phyloP scores from a whole-genome alignment of 2,113 vertebrate species.

The Sturnira hondurensis region DNA sequence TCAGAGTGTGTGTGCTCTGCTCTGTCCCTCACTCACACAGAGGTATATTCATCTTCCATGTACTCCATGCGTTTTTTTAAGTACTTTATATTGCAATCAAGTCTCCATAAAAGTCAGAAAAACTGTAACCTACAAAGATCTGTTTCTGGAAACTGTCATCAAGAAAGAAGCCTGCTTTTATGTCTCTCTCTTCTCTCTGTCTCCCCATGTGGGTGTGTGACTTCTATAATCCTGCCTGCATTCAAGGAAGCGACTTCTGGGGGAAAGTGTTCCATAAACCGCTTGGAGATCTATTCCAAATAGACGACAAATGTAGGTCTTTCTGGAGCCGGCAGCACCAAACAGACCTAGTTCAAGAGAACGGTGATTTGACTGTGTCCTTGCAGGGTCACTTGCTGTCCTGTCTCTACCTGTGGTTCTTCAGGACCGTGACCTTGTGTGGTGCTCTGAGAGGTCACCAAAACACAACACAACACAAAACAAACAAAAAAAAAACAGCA shows the following conservation, averaged over 20 bases:
- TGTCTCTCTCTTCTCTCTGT: not conserved
- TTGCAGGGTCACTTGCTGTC: not conserved
- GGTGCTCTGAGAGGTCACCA: not conserved
- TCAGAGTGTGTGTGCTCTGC: not conserved
- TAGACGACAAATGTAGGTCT: not conserved
- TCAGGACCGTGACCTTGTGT: not conserved
- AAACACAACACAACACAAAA: not conserved
- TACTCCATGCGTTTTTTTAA: not conserved
- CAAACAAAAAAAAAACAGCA: not conserved
- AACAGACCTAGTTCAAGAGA: not conserved
- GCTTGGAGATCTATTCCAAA: not conserved
- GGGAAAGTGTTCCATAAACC: not conserved
- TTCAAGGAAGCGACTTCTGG: not conserved
- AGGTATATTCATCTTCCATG: not conserved
- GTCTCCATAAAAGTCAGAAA: not conserved
- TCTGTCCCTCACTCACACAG: not conserved
- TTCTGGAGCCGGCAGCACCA: not conserved
- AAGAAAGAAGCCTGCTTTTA: not conserved
- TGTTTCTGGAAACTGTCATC: not conserved
- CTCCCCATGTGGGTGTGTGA: rapidly evolving
- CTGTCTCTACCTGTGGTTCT: not conserved
- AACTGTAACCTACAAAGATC: not conserved
- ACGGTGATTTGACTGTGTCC: not conserved
- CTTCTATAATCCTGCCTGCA: not conserved
- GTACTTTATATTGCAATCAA: not conserved